Evolutionary conservation across 2,888 invertebrate genomes (phyloP), one percentile per base, ranked within the genome.

Genomic region (Drosophila kambysellisi): DNA sequence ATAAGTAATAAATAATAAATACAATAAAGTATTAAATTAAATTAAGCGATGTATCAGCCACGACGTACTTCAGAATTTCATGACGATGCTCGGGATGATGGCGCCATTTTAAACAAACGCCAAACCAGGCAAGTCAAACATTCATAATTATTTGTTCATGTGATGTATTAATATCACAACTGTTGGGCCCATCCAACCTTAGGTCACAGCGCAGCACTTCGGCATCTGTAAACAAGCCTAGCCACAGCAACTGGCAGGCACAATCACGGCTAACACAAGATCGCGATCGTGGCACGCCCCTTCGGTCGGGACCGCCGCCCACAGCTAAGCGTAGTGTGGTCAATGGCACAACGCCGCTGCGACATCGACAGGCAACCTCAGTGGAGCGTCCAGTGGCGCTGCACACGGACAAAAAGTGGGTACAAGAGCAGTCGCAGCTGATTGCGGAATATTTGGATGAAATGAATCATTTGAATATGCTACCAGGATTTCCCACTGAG

Each of bases 341-440:
- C 25, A 56, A 7, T 17, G 51, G 69, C 29, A 50, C 62, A 7
- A 85, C 82, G 4, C 83, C 82, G 9, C 67, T 83, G 63, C 76
- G 73, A 12, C 82, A 64, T 17, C 85, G 58, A 53, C 67, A 64
- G 41, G 76, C 53, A 56, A 69, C 67, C 11, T 91, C 92, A 0
- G 83, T 85, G 2, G 93, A 92, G 70, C 91, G 91, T 0, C 46
- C 74, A 0, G 77, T 80, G 7, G 59, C 52, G 0, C 62, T 76
- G 51, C 82, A 92, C n/a, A 91, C 91, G 29, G 92, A 93, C 50
- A 93, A 93, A 50, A 92, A 91, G 51, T 92, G 91, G 91, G 79
- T 93, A 5, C 90, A 91, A 17, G 89, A 90, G 20, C 91, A 91
- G 65, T 68, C 91, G 0, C 82, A 81, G 25, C 76, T 79, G 17